Evolutionary conservation across 2,888 invertebrate species (phyloP).

Genomic region (Phytoseiulus persimilis): DNA sequence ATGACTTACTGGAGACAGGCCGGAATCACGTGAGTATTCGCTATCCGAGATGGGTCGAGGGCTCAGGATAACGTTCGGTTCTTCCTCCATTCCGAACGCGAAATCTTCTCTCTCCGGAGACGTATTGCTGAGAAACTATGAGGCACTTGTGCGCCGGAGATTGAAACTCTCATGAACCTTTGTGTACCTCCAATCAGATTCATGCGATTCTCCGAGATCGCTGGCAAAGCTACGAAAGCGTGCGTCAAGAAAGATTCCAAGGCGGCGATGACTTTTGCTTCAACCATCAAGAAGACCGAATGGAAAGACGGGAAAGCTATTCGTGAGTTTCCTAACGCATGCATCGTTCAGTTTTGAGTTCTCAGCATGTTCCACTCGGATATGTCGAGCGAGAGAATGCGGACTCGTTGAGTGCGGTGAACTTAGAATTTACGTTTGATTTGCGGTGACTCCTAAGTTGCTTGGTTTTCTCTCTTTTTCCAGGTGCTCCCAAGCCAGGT

Average conservation of each 20-base stretch:
- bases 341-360: neutral
- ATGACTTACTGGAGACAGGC: constrained; percentile 37
- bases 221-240: neutral
- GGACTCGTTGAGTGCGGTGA: neutral
- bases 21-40: constrained; percentile 9
- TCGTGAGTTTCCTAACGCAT: neutral
- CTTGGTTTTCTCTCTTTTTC: neutral
- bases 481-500: constrained; percentile 20
- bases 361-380: neutral
- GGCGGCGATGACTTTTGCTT: neutral
- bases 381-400: too few species aligned
- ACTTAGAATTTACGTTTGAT: neutral
- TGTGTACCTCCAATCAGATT: neutral
- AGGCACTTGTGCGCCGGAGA: neutral
- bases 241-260: constrained; percentile 27
- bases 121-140: neutral
- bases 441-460: neutral
- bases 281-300: constrained; percentile 16
- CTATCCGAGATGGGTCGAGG: neutral
- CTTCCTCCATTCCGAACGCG: neutral
- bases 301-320: constrained; percentile 34
- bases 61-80: too few species aligned
- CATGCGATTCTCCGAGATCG: constrained; percentile 24
- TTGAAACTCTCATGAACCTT: too few species aligned
- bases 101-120: neutral